phyloP scores from a whole-genome alignment of 2,113 vertebrate genomes.

The Tupaia tana region DNA sequence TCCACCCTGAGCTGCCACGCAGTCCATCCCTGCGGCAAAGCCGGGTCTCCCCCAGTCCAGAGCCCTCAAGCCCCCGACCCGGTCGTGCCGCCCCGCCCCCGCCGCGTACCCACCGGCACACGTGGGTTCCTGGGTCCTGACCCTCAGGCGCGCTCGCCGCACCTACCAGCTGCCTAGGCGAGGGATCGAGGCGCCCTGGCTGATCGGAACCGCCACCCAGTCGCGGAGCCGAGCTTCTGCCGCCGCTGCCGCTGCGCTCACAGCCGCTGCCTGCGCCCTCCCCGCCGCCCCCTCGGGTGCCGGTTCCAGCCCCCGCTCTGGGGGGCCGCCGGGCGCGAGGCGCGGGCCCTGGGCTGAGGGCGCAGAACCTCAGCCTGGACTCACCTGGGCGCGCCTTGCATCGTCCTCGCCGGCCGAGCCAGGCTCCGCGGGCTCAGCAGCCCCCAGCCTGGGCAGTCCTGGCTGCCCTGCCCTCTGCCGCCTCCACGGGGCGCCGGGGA shows the following conservation, averaged over 20 bases:
- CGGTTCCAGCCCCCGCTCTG: constrained; percentile 62
- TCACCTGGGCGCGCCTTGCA: constrained; percentile 68
- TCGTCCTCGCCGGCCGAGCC: constrained; percentile 32
- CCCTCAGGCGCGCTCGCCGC: neutral
- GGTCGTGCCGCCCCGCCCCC: neutral
- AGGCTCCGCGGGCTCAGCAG: neutral
- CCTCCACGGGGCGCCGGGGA: neutral
- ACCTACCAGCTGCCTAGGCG: constrained; percentile 54
- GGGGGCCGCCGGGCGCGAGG: neutral
- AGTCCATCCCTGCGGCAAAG: constrained; percentile 29
- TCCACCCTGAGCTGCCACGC: neutral
- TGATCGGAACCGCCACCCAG: constrained; percentile 35
- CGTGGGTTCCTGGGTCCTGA: neutral
- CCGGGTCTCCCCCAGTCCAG: neutral
- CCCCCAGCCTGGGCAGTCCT: neutral
- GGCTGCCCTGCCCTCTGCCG: neutral
- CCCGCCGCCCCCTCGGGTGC: constrained; percentile 77
- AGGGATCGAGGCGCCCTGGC: constrained; percentile 11
- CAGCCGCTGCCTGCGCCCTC: constrained; percentile 68
- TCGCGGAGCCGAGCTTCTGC: constrained; percentile 57
- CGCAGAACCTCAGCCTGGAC: neutral
- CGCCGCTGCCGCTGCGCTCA: constrained; percentile 60
- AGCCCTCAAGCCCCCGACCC: neutral
- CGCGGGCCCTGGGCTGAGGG: neutral
- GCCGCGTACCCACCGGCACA: neutral